Base-by-base conservation (phyloP, 2,797 vertebrate genomes). In the Furcifer pardalis region DNA sequence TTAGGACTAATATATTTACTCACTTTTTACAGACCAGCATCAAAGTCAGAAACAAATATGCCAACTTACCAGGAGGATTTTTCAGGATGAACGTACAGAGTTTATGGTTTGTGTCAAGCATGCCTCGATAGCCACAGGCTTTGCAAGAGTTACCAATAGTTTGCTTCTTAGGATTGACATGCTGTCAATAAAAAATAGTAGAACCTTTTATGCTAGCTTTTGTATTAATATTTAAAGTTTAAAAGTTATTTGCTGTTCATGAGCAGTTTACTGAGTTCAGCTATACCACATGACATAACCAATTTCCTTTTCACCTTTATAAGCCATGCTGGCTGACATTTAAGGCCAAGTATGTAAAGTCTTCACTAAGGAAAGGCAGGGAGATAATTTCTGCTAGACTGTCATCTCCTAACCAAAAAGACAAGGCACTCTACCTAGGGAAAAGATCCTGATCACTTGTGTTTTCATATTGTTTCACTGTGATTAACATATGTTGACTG, bases 61-160 rank as follows among this genome's bases (percentile, higher is more conserved):
- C 42, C 7, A 59, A 94, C 96, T 97, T 94, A 99, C 99, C 99
- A 94, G 98, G 98, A 96, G 98, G 98, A 95, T 99, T 99, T 97
- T 99, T 99, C 94, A 99, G 98, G 96, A 99, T 99, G 97, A 99
- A 99, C 15, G 98, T 99, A 96, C 98, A 99, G 95, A 99, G 98
- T 95, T 99, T 99, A 97, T 99, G 99, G 95, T 98, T 97, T 93
- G 97, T 99, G 96, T 99, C 99, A 87, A 99, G 97, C 98, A 99
- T 99, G 97, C 98, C 98, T 88, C 98, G 95, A 95, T 99, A 97
- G 89, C 99, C 98, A 97, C 99, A 99, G 96, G 98, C 98, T 97
- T 99, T 99, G 96, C 98, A 99, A 92, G 98, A 98, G 92, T 98
- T 98, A 93, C 98, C 98, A 92, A 99, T 99, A 94, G 98, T 99